These are phyloP conservation scores for Zonitis immaculata DNA, from an alignment of 2,888 invertebrate genomes.

Conservation along the genomic window DNA sequence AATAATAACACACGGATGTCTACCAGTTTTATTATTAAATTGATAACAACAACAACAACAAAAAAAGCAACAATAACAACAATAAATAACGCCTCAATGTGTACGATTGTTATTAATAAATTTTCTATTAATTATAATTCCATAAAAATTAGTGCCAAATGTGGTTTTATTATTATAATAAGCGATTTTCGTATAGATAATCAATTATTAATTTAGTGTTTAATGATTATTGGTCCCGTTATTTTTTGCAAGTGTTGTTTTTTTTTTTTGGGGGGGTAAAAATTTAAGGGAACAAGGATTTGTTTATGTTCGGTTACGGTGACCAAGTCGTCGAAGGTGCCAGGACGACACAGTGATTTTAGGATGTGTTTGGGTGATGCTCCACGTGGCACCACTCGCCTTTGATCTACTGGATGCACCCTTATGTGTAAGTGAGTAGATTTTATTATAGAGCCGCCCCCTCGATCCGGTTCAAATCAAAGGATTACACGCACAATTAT, in stretches of 20 bases:
- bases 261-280: not conserved
- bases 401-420: slow-evolving; percentile 49
- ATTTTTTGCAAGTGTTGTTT: not conserved
- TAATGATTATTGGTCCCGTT: not conserved
- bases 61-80: not conserved
- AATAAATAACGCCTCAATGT: slow-evolving; percentile 11
- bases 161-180: not conserved
- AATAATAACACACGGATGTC: not conserved
- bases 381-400: slow-evolving; percentile 48
- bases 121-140: not conserved
- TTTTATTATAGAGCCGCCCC: not conserved
- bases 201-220: not conserved
- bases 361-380: slow-evolving; percentile 50
- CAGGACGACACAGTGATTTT: slow-evolving; percentile 27
- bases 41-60: not conserved
- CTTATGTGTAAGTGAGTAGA: slow-evolving; percentile 46
- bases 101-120: slow-evolving; percentile 4
- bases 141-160: not conserved
- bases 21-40: not conserved
- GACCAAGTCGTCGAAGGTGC: slow-evolving; percentile 9
- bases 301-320: slow-evolving; percentile 13
- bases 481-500: no score
- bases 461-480: no score
- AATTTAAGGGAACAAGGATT: not conserved
- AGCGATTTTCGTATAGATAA: slow-evolving; percentile 2